Conservation (phyloP, 2,888 invertebrate genomes). For the Parochlus steinenii region DNA sequence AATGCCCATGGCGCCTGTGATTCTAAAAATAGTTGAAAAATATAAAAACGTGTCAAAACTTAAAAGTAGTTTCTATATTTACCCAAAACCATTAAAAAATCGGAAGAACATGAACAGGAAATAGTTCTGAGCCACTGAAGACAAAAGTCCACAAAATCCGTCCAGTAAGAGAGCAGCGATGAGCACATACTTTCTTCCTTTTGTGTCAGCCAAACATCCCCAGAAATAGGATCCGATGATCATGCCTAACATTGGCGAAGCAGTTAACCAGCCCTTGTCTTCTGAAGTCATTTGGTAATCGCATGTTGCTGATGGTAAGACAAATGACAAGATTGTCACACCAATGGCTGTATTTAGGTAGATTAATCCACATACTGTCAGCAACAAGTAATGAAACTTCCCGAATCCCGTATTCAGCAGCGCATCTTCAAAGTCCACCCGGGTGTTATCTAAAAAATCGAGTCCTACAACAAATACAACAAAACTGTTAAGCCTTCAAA, state of each 20-base stretch:
- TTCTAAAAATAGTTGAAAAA: conserved; percentile 33
- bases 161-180: conserved; percentile 57
- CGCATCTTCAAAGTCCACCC: conserved; percentile 25
- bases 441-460: conserved; percentile 24
- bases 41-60: background rate
- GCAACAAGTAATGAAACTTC: conserved; percentile 58
- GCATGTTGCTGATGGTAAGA: conserved; percentile 67
- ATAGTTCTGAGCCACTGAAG: conserved; percentile 57
- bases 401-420: conserved; percentile 49
- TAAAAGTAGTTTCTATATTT: conserved; percentile 27
- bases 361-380: conserved; percentile 61
- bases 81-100: conserved; percentile 68
- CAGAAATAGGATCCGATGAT: conserved; percentile 69
- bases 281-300: conserved; percentile 63
- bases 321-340: conserved; percentile 63
- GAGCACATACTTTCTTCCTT: conserved; percentile 57
- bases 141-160: conserved; percentile 51
- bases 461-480: too few species aligned
- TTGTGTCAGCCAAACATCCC: conserved; percentile 70
- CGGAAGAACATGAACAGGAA: conserved; percentile 54
- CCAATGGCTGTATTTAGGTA: conserved; percentile 72
- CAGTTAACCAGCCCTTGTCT: conserved; percentile 62
- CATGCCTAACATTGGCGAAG: conserved; percentile 68
- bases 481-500: too few species aligned
- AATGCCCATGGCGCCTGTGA: conserved; percentile 69